phyloP scores from a whole-genome alignment of 2,113 vertebrate genomes.

The Varanus salvator region DNA sequence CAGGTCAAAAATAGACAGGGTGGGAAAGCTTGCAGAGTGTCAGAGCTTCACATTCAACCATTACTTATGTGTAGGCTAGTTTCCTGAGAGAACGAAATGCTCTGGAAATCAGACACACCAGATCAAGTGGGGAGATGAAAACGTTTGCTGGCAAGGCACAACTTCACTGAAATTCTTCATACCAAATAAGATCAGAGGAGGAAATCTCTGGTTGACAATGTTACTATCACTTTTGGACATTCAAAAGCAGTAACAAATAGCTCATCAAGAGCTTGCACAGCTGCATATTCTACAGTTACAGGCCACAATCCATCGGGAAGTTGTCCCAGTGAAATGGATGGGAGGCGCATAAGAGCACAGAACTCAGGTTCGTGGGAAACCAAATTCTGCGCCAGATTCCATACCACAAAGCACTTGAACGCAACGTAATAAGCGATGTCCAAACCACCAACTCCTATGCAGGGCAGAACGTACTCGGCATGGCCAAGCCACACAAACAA shows the following conservation, averaged over 20 bases:
- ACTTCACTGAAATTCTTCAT: background rate
- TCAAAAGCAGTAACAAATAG: background rate
- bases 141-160: background rate
- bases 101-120: conserved; percentile 8
- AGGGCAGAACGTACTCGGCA: background rate
- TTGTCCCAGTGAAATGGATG: background rate
- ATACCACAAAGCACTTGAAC: background rate
- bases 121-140: background rate
- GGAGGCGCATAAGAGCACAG: background rate
- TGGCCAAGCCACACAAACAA: background rate
- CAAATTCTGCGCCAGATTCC: background rate
- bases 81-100: conserved; percentile 16
- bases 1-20: conserved; percentile 52
- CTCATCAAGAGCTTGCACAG: background rate
- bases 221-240: background rate
- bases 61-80: background rate
- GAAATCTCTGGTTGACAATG: background rate
- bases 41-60: conserved; percentile 4
- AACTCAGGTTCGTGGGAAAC: background rate
- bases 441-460: background rate
- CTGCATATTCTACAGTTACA: background rate
- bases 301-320: background rate
- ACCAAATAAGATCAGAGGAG: background rate
- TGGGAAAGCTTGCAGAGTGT: conserved; percentile 45
- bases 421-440: background rate